Percentiles rank a stretch among this genome's conserved stretches.
phyloP scores from a whole-genome alignment of 1,140 invertebrate genomes.

The Apis laboriosa region DNA sequence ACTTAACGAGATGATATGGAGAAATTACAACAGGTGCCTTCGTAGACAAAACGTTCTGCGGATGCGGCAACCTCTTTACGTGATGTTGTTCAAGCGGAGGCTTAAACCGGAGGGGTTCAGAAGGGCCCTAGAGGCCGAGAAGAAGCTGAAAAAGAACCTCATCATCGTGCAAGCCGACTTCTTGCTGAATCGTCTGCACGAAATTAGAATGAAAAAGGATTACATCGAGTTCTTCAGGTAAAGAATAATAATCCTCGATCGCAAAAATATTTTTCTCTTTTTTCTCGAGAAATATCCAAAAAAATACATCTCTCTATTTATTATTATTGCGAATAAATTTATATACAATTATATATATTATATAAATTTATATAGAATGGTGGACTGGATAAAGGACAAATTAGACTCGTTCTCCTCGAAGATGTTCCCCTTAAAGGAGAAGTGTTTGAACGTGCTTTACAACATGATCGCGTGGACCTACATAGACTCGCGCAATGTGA shows the following conservation, averaged over 20 bases:
- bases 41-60: slow-evolving; percentile 62
- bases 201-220: slow-evolving; percentile 57
- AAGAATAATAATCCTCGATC: background rate
- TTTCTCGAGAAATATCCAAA: background rate
- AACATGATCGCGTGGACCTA: slow-evolving; percentile 68
- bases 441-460: slow-evolving; percentile 67
- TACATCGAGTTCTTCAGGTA: slow-evolving; percentile 69
- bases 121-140: slow-evolving; percentile 42
- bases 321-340: background rate
- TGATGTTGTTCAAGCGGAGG: slow-evolving; percentile 33
- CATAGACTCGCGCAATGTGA: slow-evolving; percentile 70
- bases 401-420: slow-evolving; percentile 64
- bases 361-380: no score
- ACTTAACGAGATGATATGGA: slow-evolving; percentile 23
- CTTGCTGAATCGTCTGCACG: slow-evolving; percentile 59
- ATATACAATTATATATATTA: no score
- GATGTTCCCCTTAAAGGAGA: slow-evolving; percentile 66
- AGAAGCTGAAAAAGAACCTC: slow-evolving; percentile 41
- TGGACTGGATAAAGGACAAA: slow-evolving; percentile 62
- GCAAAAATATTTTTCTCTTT: background rate
- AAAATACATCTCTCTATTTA: background rate
- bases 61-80: slow-evolving; percentile 65
- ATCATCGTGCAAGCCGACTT: slow-evolving; percentile 65
- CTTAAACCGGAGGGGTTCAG: slow-evolving; percentile 35
- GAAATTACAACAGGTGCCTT: slow-evolving; percentile 26